Evolutionary conservation across 2,888 invertebrate species (phyloP).

Genomic region (Electrophaes corylata): DNA sequence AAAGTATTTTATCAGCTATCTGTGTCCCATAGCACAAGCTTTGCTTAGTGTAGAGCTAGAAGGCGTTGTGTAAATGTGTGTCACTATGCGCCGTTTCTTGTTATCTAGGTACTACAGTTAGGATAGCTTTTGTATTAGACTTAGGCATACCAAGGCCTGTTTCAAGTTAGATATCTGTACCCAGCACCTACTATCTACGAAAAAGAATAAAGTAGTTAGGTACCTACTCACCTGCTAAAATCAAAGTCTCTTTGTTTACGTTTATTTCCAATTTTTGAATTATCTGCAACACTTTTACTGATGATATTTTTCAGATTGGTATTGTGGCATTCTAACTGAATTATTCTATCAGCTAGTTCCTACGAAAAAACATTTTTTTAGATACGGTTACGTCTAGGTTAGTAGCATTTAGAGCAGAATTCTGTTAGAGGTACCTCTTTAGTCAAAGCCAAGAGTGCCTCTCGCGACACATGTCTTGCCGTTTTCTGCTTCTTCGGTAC

Average conservation of each 20-base stretch:
- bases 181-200: too few relatives aligned
- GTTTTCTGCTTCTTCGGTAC: slow-evolving; percentile 57
- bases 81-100: too few relatives aligned
- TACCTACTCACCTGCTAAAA: slow-evolving; percentile 83
- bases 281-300: slow-evolving; percentile 69
- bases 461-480: slow-evolving; percentile 45
- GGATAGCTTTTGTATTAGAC: too few relatives aligned
- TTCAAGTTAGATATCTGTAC: too few relatives aligned
- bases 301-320: slow-evolving; percentile 89
- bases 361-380: slow-evolving; percentile 54
- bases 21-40: too few relatives aligned
- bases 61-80: too few relatives aligned
- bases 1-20: too few relatives aligned
- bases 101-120: too few relatives aligned
- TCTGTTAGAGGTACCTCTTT: slow-evolving; percentile 59
- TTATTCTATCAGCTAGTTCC: slow-evolving; percentile 89
- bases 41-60: too few relatives aligned
- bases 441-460: slow-evolving; percentile 57
- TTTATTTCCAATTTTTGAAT: slow-evolving; percentile 42
- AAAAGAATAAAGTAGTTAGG: neutral
- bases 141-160: too few relatives aligned
- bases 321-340: slow-evolving; percentile 91
- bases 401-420: slow-evolving; percentile 21
- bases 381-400: slow-evolving; percentile 37
- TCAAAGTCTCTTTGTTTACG: slow-evolving; percentile 81